Percentiles rank a stretch among this genome's conserved stretches.
Evolutionary conservation across 2,888 invertebrate genomes (phyloP).

Genomic region (Nomada hirtipes): DNA sequence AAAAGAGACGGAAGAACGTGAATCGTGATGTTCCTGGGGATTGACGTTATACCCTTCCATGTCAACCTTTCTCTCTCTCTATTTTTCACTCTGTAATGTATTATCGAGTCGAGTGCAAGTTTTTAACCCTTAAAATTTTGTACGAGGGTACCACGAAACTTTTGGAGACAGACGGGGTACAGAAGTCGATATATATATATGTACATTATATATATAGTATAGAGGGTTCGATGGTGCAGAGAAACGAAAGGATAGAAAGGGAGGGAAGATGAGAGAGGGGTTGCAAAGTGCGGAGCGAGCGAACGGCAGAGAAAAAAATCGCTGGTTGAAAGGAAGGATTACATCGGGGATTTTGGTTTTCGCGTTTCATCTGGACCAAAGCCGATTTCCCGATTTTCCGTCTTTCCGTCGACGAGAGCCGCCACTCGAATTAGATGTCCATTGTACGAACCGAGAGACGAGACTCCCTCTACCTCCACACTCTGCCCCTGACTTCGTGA

Average conservation of each 20-base stretch:
- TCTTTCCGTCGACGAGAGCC: constrained; percentile 71
- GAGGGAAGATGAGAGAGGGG: background rate
- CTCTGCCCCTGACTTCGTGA: constrained; percentile 75
- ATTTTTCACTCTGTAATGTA: constrained; percentile 70
- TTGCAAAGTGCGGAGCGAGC: constrained; percentile 46
- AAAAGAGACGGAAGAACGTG: constrained; percentile 24
- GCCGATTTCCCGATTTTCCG: constrained; percentile 84
- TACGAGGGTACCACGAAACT: constrained; percentile 76
- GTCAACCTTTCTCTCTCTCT: constrained; percentile 52
- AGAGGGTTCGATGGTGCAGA: constrained; percentile 68
- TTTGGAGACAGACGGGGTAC: constrained; percentile 71
- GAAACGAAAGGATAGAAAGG: constrained; percentile 51
- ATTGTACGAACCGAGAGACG: constrained; percentile 75
- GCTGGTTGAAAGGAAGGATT: constrained; percentile 82
- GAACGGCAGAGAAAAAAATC: constrained; percentile 64
- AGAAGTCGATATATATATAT: constrained; percentile 58
- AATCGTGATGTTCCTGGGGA: constrained; percentile 67
- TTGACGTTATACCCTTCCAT: constrained; percentile 63
- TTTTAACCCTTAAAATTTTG: constrained; percentile 83
- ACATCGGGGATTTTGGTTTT: constrained; percentile 84
- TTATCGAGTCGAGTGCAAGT: constrained; percentile 84
- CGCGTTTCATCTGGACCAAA: constrained; percentile 81
- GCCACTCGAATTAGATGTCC: constrained; percentile 79
- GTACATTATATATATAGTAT: constrained; percentile 7
- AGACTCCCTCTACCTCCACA: constrained; percentile 43